A percentile compares a stretch with the other conserved stretches of the same genome.
Conservation (phyloP, 2,113 vertebrate species). For the Barnardius zonarius region DNA sequence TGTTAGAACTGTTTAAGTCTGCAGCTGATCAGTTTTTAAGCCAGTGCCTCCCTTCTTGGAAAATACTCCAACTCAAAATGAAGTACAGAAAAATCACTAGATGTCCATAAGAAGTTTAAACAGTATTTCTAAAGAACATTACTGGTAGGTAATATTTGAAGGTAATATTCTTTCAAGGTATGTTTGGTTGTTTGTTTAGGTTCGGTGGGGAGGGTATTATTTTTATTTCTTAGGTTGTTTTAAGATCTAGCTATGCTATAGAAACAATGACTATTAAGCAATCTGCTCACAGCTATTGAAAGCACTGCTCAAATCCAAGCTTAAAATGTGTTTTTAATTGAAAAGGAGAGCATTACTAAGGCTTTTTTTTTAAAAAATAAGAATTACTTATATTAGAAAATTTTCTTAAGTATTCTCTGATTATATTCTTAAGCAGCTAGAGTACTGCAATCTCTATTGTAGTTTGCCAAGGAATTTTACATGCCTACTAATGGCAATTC, state of each 20-base stretch:
- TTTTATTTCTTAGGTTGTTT: background rate
- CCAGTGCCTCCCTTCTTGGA: background rate
- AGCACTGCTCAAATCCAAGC: background rate
- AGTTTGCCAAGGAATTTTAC: background rate
- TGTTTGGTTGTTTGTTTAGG: background rate
- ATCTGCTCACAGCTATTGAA: background rate
- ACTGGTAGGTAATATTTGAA: background rate
- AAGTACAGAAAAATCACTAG: background rate
- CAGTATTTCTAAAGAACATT: accelerated
- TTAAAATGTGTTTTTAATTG: background rate
- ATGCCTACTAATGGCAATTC: background rate
- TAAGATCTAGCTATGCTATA: background rate
- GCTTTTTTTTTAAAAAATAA: background rate
- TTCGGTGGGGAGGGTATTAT: background rate
- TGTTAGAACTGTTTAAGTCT: background rate
- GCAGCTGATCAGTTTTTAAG: background rate
- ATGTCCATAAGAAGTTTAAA: background rate
- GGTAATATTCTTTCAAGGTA: background rate
- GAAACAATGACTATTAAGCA: background rate
- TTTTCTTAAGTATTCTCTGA: background rate
- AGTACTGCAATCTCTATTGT: background rate
- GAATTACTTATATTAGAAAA: background rate
- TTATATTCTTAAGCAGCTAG: background rate
- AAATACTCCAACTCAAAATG: background rate
- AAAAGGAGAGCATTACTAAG: background rate